These are phyloP conservation scores for Nomada ferruginata DNA, from an alignment of 2,888 invertebrate species.

Conservation along the genomic window DNA sequence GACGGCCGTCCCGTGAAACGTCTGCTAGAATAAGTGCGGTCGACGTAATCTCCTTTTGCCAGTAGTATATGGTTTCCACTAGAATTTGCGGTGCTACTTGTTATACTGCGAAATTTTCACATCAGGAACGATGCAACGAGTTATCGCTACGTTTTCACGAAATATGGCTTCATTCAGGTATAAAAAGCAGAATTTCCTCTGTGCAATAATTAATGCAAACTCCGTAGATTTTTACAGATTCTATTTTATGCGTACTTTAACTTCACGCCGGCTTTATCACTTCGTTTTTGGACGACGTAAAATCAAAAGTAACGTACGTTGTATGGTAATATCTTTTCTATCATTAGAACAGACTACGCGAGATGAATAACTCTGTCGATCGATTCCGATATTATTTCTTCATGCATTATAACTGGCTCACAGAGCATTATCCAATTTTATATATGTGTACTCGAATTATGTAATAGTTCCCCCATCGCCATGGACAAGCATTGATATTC, in stretches of 20 bases:
- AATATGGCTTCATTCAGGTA: constrained; percentile 74
- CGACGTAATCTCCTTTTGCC: constrained; percentile 13
- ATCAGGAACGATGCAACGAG: constrained; percentile 77
- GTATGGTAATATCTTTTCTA: neutral
- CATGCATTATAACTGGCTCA: neutral
- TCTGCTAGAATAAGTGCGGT: neutral
- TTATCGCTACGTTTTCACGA: constrained; percentile 72
- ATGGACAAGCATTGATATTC: neutral
- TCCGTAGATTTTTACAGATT: neutral
- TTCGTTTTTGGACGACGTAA: neutral
- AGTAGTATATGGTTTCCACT: constrained; percentile 41
- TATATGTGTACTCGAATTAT: constrained; percentile 47
- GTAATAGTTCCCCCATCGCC: constrained; percentile 34
- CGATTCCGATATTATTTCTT: neutral
- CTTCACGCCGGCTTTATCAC: constrained; percentile 23
- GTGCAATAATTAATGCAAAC: neutral
- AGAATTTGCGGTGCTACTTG: neutral
- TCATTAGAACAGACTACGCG: neutral
- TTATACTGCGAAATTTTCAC: constrained; percentile 17
- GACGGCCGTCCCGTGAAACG: constrained; percentile 12
- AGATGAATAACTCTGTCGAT: neutral
- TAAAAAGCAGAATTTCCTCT: constrained; percentile 1
- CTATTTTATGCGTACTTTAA: constrained; percentile 4
- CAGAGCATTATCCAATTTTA: neutral
- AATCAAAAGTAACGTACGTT: neutral